Percentiles rank a stretch among this genome's conserved stretches.
These are phyloP conservation scores for Myotis myotis DNA, from an alignment of 2,797 vertebrate genomes.

Conservation along the genomic window DNA sequence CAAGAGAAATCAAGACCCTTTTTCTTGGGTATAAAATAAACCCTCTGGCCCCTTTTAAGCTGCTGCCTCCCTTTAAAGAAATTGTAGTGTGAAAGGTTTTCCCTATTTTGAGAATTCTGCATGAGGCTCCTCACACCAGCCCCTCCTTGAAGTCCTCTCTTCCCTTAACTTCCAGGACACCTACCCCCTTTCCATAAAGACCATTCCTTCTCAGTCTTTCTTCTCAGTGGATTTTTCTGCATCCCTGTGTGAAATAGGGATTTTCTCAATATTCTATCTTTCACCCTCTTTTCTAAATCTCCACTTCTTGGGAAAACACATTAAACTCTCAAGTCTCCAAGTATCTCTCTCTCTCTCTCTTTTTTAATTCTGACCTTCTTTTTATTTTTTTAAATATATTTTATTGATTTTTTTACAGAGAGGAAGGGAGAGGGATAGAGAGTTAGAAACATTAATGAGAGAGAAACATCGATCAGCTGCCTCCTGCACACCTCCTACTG, in stretches of 20 bases:
- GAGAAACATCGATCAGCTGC: too few species aligned
- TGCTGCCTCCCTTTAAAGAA: background rate
- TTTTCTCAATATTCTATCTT: constrained; percentile 8
- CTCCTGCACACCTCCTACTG: too few species aligned
- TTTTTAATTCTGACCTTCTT: too few species aligned
- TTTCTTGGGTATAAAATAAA: background rate
- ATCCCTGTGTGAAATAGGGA: background rate
- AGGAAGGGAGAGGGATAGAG: too few species aligned
- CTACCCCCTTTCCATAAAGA: background rate
- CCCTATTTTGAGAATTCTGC: background rate
- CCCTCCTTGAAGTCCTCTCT: background rate
- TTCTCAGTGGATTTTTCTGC: background rate
- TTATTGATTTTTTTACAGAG: too few species aligned
- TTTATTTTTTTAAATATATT: too few species aligned
- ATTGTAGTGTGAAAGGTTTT: background rate
- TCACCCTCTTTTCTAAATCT: constrained; percentile 5
- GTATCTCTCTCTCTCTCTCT: background rate
- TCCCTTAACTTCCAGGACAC: background rate
- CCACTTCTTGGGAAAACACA: background rate
- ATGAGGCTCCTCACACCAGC: background rate
- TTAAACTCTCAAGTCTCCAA: background rate
- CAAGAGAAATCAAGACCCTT: background rate
- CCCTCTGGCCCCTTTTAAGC: background rate
- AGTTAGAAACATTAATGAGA: too few species aligned
- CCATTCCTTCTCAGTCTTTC: background rate